Evolutionary conservation across 2,797 vertebrate genomes (phyloP), one percentile per base, ranked within the genome.

Genomic region (Sebastes umbrosus): DNA sequence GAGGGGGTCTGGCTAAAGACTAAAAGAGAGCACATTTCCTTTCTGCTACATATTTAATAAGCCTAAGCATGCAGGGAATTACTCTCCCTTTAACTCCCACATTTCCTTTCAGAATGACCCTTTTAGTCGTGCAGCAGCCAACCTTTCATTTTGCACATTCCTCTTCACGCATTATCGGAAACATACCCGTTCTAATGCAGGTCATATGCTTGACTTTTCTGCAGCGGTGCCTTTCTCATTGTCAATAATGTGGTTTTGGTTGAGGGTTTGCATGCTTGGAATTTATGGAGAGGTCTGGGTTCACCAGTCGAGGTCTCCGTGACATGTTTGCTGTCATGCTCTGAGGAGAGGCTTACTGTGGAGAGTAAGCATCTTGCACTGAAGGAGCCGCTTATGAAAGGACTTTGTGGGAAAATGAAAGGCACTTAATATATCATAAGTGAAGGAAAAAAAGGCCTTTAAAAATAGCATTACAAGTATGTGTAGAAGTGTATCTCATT

Each of bases 11-110:
- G 77, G 74, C 73, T 79, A 67, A 84, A 80, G 80, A 84, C 70
- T 72, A 78, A 68, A 87, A 90, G 78, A 84, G 83, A 83, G 73
- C 90, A 92, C 91, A 92, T 94, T 94, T 93, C 92, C 92, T 93
- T 80, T 84, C 77, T 89, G 85, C 84, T 92, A 88, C 90, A 93
- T 94, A 93, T 93, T 94, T 94, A 92, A 94, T 94, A 94, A 95
- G 86, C 80, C 79, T 85, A 90, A 93, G 93, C 91, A 93, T 83
- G 92, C 88, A 70, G 87, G 87, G 88, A 94, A 94, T 92, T 85
- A 90, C 85, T 82, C 82, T 88, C 59, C 83, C 84, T 90, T 90
- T 87, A 91, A 91, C 77, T 92, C 75, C 74, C 76, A 75, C 83
- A 85, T 92, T 92, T 94, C 91, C 91, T 92, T 69, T 87, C 80